Base-by-base conservation (phyloP, 1,140 invertebrate genomes). In the Calosoma granatense region DNA sequence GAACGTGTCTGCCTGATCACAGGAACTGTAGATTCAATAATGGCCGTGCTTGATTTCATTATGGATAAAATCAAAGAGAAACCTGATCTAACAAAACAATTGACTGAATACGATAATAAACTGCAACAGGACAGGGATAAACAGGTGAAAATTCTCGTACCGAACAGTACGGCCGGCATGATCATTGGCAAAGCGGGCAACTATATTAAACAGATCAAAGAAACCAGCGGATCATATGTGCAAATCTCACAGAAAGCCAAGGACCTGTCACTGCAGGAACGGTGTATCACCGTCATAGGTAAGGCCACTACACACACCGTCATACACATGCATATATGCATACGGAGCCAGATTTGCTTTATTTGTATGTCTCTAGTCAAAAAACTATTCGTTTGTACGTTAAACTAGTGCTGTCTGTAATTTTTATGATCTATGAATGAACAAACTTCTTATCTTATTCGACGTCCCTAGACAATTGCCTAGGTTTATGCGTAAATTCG, bases 241-340 rank as follows among this genome's bases (percentile, higher is more conserved):
- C 95, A 98, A 78, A 95, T 99, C 68, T 98, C 94, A 67, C 95
- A 98, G 74, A 98, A 98, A 75, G 92, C 94, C 56, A 96, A 96
- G 76, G 95, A 98, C 72, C 84, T 96, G 41, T 92, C 91, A 64
- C 79, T 98, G 54, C 91, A 94, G 67, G 96, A 98, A 72, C 81
- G 95, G 63, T 97, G 94, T 75, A 96, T 98, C 67, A 98, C 95
- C 57, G 90, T 98, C 55, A 95, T 97, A 56, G 94, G 92, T 84
- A 71, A 82, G 76, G 72, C 22, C n/a, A n/a, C n/a, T n/a, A n/a
- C n/a, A n/a, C n/a, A n/a, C n/a, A n/a, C n/a, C n/a, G n/a, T n/a
- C n/a, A n/a, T n/a, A 23, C n/a, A n/a, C n/a, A n/a, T n/a, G n/a
- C n/a, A n/a, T n/a, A n/a, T n/a, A n/a, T n/a, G n/a, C n/a, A n/a